phyloP scores from a whole-genome alignment of 35 echinoderm and acorn worm species.

The Nesometra sesokonis region DNA sequence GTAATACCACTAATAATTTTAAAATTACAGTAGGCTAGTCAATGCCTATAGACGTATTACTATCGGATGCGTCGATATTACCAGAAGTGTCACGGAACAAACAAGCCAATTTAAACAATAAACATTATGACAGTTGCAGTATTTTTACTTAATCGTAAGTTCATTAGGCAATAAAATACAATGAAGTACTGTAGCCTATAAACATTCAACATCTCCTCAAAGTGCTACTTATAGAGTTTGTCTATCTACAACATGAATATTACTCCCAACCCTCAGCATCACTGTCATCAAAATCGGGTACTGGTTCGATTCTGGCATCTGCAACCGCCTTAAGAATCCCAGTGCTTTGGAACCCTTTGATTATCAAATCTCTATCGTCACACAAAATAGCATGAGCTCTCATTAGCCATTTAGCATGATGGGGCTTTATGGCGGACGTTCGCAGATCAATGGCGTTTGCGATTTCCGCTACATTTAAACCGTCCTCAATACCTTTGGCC shows the following conservation, averaged over 20 bases:
- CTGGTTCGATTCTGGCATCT: slow-evolving; percentile 7
- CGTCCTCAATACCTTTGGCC: slow-evolving; percentile 1
- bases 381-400: neutral
- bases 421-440: slow-evolving; percentile 16
- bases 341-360: slow-evolving; percentile 24
- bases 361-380: slow-evolving; percentile 10
- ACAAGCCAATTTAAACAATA: no score
- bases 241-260: neutral
- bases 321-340: slow-evolving; percentile 16
- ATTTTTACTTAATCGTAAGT: no score
- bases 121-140: no score
- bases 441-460: slow-evolving; percentile 19
- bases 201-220: no score
- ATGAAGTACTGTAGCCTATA: no score
- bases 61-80: no score
- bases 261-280: slow-evolving; percentile 9
- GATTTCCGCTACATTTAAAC: neutral
- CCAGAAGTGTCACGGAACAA: no score
- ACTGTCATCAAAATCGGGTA: slow-evolving; percentile 10
- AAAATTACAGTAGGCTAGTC: no score
- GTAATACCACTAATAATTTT: no score
- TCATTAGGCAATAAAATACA: no score
- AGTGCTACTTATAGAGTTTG: no score
- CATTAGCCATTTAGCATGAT: slow-evolving; percentile 30
- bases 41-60: no score